Evolutionary conservation across 2,888 invertebrate species (phyloP), one percentile per base, ranked within the genome.

Genomic region (Dexiosoma caninum): DNA sequence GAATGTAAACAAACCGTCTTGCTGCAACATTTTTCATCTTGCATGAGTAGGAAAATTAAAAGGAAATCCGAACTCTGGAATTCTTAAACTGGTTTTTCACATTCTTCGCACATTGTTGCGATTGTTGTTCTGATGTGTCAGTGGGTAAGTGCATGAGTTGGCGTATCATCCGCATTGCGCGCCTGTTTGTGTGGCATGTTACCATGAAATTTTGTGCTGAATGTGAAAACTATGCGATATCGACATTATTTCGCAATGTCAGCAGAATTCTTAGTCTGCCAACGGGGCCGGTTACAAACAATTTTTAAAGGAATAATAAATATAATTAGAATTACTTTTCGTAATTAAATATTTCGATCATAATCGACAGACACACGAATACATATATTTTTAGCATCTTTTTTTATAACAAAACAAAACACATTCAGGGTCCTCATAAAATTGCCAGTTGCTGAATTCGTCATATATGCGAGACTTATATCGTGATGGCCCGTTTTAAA

Each of bases 221-320:
- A 49, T 72, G 55, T 37, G 32, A 55, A 67, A 78, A 60, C 55
- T 14, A 49, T 62, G 40, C 51, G 37, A 53, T 66, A 72, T 53
- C 72, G 46, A 49, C 60, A 62, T 40, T 46, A 69, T 62, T 62
- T 64, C 55, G 74, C 67, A 55, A 62, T 74, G 78, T 74, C 72
- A 78, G 64, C 74, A 72, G 55, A 69, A 64, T 69, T 57, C 49
- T 40, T 7, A 40, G 14, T 14, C 32, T 16, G 21, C 4, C 40
- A 42, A 55, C 53, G 32, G 51, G 2, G 6, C n/a, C n/a, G n/a
- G n/a, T n/a, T n/a, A n/a, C n/a, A n/a, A n/a, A n/a, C n/a, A n/a
- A n/a, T n/a, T n/a, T n/a, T n/a, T n/a, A n/a, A n/a, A n/a, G n/a
- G n/a, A n/a, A n/a, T n/a, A n/a, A n/a, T n/a, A n/a, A n/a, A n/a